Conservation (phyloP, 1,140 invertebrate genomes). For the Bombus sibiricus region DNA sequence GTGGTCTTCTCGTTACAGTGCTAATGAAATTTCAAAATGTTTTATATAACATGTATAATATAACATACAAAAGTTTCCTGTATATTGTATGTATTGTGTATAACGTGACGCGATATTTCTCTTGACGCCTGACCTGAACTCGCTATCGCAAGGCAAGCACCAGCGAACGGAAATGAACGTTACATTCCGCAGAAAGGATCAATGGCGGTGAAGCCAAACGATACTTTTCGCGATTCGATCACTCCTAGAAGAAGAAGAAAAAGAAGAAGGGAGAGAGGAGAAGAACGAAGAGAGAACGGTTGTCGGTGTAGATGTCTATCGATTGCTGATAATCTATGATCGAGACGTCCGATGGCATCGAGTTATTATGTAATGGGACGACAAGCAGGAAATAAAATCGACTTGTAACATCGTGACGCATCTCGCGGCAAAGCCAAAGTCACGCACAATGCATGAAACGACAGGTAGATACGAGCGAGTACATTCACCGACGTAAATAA, state of each 20-base stretch:
- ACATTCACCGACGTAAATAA: conserved; percentile 68
- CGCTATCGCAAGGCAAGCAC: no score
- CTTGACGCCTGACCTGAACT: background rate
- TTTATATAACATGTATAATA: no score
- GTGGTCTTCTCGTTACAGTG: no score
- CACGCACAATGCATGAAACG: conserved; percentile 60
- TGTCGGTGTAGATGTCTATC: conserved; percentile 67
- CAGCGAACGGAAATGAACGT: conserved; percentile 43
- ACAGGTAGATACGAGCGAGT: conserved; percentile 59
- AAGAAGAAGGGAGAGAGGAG: background rate
- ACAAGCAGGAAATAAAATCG: conserved; percentile 64
- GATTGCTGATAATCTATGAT: conserved; percentile 65
- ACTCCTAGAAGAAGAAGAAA: conserved; percentile 21
- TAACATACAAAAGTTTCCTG: no score
- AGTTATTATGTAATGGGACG: conserved; percentile 70
- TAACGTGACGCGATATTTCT: background rate
- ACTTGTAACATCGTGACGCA: conserved; percentile 67
- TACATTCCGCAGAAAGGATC: conserved; percentile 33
- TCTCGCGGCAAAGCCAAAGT: conserved; percentile 41
- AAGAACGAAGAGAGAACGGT: conserved; percentile 46
- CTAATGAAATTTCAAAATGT: no score
- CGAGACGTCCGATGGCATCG: conserved; percentile 51
- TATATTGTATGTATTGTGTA: background rate
- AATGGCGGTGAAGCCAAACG: conserved; percentile 63
- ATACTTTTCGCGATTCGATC: conserved; percentile 25